phyloP scores from a whole-genome alignment of 2,888 invertebrate genomes.

The Brachyptera putata region DNA sequence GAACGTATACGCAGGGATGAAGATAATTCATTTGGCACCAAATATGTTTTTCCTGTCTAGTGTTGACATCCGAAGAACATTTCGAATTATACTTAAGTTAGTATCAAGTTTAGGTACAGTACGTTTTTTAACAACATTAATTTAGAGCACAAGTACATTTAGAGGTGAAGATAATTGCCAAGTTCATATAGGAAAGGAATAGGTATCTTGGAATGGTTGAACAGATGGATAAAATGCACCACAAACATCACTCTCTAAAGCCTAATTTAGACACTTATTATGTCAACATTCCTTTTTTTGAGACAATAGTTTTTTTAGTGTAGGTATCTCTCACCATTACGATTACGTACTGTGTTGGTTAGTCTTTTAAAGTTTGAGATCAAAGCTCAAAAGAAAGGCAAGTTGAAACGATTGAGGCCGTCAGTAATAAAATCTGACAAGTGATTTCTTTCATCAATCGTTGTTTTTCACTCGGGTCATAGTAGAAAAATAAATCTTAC shows the following conservation, averaged over 20 bases:
- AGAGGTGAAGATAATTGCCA: background rate
- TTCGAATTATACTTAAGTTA: no score
- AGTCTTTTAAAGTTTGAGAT: slow-evolving; percentile 20
- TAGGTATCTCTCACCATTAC: no score
- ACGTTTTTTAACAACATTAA: background rate
- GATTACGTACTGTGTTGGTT: background rate
- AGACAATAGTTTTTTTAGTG: no score
- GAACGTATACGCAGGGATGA: no score
- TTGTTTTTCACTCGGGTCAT: slow-evolving; percentile 18
- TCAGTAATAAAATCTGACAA: no score
- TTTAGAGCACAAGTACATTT: background rate
- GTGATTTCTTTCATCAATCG: background rate
- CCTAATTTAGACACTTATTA: background rate
- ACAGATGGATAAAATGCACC: slow-evolving; percentile 17
- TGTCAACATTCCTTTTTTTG: slow-evolving; percentile 12
- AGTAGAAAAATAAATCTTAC: slow-evolving; percentile 32
- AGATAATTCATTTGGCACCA: background rate
- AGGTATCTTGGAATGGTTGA: slow-evolving; percentile 21
- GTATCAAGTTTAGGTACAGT: slow-evolving; percentile 2
- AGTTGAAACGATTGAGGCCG: slow-evolving; percentile 15
- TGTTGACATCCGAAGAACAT: no score
- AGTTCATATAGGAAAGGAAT: slow-evolving; percentile 15
- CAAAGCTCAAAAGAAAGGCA: slow-evolving; percentile 21
- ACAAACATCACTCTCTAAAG: background rate
- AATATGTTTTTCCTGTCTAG: background rate